These are phyloP conservation scores for Echinometra lucunter DNA, from an alignment of 53 echinoderm and acorn worm genomes.

Conservation along the genomic window DNA sequence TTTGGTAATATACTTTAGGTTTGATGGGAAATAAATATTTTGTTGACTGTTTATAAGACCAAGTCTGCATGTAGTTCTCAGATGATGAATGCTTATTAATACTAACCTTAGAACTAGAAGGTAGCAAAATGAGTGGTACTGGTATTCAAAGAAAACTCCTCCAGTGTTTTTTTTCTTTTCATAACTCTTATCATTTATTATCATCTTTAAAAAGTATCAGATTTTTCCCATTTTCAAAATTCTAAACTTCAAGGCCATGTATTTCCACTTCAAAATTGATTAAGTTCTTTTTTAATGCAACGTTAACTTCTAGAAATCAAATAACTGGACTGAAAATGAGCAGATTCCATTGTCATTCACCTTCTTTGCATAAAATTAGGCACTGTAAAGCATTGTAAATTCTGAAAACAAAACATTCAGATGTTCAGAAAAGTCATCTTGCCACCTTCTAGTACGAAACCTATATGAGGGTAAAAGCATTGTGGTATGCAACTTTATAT, in stretches of 20 bases:
- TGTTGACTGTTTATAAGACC: neutral
- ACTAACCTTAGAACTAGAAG: slow-evolving; percentile 31
- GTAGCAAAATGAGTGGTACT: neutral
- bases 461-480: slow-evolving; percentile 22
- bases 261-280: too few relatives aligned
- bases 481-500: neutral
- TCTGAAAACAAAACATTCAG: neutral
- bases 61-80: neutral
- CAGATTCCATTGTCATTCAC: neutral
- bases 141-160: neutral
- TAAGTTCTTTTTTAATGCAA: neutral
- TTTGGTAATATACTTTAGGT: neutral
- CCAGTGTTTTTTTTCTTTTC: neutral
- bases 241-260: too few relatives aligned
- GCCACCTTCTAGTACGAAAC: slow-evolving; percentile 24
- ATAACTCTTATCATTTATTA: neutral
- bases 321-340: neutral
- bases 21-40: neutral
- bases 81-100: neutral
- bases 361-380: too few relatives aligned
- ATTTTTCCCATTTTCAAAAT: neutral
- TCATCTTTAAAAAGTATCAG: neutral
- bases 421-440: neutral
- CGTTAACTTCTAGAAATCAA: neutral
- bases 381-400: neutral